Evolutionary conservation across 1,140 invertebrate genomes (phyloP).

Genomic region (Adoxophyes honmai): DNA sequence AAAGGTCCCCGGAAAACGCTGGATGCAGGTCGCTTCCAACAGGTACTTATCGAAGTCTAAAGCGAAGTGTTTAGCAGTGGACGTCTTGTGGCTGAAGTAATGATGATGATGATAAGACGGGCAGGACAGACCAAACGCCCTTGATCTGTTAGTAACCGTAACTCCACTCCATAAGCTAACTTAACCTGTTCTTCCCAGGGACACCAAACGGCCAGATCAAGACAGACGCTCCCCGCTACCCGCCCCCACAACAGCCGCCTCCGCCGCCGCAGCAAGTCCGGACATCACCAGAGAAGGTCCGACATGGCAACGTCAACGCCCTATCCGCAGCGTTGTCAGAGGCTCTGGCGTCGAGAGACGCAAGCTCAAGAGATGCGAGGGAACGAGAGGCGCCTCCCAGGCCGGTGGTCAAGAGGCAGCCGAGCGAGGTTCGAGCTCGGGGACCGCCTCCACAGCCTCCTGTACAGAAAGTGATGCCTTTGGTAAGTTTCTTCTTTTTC

Average conservation of each 20-base stretch:
- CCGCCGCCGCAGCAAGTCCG: conserved; percentile 20
- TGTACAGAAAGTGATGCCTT: conserved; percentile 58
- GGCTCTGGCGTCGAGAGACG: conserved; percentile 44
- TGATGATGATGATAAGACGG: too few species aligned
- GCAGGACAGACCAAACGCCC: too few species aligned
- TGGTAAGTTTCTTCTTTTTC: conserved; percentile 47
- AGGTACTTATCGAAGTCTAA: too few species aligned
- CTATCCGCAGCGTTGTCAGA: conserved; percentile 58
- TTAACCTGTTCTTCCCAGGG: conserved; percentile 28
- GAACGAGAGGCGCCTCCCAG: conserved; percentile 35
- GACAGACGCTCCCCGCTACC: conserved; percentile 49
- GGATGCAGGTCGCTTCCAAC: too few species aligned
- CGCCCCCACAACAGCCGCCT: conserved; percentile 30
- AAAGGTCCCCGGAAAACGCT: too few species aligned
- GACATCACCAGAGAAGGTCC: conserved; percentile 48
- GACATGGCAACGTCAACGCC: conserved; percentile 42
- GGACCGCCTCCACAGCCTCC: conserved; percentile 69
- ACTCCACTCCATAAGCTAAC: background rate
- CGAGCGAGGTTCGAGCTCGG: conserved; percentile 52
- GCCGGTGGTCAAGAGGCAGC: conserved; percentile 48
- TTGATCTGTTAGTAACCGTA: too few species aligned
- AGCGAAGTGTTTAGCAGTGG: too few species aligned
- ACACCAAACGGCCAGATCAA: conserved; percentile 59
- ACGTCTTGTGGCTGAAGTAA: too few species aligned
- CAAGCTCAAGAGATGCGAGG: conserved; percentile 25